Evolutionary conservation across 1,140 invertebrate species (phyloP).

Genomic region (Fopius arisanus): DNA sequence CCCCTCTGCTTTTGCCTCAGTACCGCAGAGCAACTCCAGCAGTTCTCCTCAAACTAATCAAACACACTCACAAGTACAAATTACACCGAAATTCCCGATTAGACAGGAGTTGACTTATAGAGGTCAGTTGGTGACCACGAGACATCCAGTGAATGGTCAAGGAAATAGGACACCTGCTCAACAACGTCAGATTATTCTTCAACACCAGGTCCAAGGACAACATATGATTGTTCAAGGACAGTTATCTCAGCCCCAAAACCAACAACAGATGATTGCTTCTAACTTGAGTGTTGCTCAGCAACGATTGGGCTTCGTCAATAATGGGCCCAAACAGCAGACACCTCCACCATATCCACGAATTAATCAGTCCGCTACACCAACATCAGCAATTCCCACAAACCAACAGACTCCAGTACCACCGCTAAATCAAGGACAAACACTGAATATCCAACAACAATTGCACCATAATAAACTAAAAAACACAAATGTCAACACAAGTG

Average conservation of each 20-base stretch:
- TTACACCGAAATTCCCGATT: conserved; percentile 58
- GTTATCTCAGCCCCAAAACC: conserved; percentile 28
- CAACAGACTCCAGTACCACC: conserved; percentile 51
- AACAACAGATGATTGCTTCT: conserved; percentile 47
- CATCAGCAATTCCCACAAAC: conserved; percentile 48
- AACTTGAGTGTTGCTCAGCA: conserved; percentile 52
- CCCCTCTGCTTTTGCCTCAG: conserved; percentile 57
- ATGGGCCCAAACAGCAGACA: conserved; percentile 58
- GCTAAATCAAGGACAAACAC: conserved; percentile 51
- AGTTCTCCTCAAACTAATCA: conserved; percentile 34
- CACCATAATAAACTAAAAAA: conserved; percentile 62
- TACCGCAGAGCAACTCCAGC: conserved; percentile 52
- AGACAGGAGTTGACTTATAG: conserved; percentile 55
- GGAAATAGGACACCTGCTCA: conserved; percentile 48
- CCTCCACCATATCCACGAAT: conserved; percentile 57
- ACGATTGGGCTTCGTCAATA: conserved; percentile 58
- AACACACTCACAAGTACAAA: conserved; percentile 59
- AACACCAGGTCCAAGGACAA: conserved; percentile 38
- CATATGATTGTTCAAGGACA: conserved; percentile 14
- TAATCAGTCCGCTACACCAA: conserved; percentile 52
- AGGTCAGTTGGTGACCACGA: conserved; percentile 44
- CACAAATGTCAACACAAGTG: conserved; percentile 56
- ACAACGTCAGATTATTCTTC: conserved; percentile 44
- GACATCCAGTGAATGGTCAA: conserved; percentile 59
- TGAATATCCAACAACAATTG: conserved; percentile 60